Percentiles rank a stretch among this genome's conserved stretches.
These are phyloP conservation scores for Hydroisotoma schaefferi DNA, from an alignment of 2,888 invertebrate species.

Conservation along the genomic window DNA sequence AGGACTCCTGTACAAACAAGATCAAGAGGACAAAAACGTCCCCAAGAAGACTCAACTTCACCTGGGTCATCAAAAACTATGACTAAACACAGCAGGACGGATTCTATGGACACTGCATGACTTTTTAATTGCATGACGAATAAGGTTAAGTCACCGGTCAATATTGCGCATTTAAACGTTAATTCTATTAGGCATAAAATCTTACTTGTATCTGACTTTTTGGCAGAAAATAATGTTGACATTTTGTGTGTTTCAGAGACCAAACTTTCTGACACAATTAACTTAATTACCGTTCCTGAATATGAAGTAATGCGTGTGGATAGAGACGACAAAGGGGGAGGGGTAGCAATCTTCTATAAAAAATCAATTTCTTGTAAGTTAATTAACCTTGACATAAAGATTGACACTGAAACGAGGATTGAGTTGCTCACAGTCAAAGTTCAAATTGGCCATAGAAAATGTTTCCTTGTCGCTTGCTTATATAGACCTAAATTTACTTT, in stretches of 20 bases:
- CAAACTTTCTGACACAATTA: not conserved
- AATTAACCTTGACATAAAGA: too few species aligned
- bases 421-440: not conserved
- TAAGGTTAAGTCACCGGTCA: too few species aligned
- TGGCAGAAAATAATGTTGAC: not conserved
- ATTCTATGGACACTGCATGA: too few species aligned
- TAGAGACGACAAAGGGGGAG: not conserved
- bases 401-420: not conserved
- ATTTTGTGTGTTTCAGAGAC: slow-evolving; percentile 5
- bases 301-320: not conserved
- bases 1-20: not conserved
- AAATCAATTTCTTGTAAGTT: not conserved
- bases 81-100: too few species aligned
- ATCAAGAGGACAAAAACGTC: too few species aligned
- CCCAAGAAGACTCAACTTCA: too few species aligned
- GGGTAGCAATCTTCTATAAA: slow-evolving; percentile 6
- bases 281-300: slow-evolving; percentile 9
- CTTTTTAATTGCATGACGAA: too few species aligned
- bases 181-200: slow-evolving; percentile 7
- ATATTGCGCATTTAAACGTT: not conserved
- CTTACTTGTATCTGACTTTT: not conserved
- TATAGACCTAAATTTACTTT: slow-evolving; percentile 8
- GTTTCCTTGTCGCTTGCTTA: not conserved
- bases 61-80: too few species aligned
- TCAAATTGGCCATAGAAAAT: not conserved